These are phyloP conservation scores for Sweltsa coloradensis DNA, from an alignment of 1,140 invertebrate genomes.

Conservation along the genomic window DNA sequence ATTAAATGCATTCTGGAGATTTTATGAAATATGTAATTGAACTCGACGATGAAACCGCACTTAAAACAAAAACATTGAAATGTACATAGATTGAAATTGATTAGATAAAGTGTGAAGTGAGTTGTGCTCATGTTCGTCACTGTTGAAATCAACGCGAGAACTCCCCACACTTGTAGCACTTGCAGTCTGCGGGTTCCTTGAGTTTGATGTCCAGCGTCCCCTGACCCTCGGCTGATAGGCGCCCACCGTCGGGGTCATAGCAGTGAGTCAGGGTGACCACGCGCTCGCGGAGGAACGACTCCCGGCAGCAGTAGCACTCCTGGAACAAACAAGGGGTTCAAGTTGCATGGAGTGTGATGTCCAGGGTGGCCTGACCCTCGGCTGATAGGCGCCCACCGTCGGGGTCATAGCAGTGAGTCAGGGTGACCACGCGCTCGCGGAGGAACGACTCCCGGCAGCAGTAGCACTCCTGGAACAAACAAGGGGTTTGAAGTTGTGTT, in stretches of 20 bases:
- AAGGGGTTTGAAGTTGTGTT: no score
- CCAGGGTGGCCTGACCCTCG: conserved; percentile 48
- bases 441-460: conserved; percentile 80
- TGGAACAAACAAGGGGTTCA: conserved; percentile 31
- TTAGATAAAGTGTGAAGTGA: no score
- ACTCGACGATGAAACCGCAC: no score
- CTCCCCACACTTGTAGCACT: conserved; percentile 73
- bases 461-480: conserved; percentile 75
- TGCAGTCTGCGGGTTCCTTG: conserved; percentile 74
- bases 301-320: conserved; percentile 86
- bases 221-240: conserved; percentile 45
- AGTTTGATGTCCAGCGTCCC: conserved; percentile 65
- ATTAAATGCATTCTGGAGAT: no score
- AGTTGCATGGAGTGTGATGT: no score
- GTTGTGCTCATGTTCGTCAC: no score
- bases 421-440: conserved; percentile 60
- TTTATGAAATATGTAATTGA: no score
- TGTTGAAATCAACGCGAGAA: conserved; percentile 13
- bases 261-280: conserved; percentile 70
- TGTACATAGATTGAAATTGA: no score
- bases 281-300: conserved; percentile 67
- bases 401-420: conserved; percentile 76
- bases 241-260: conserved; percentile 72
- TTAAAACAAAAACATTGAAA: no score
- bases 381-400: conserved; percentile 63